Base-by-base conservation (phyloP, 2,113 vertebrate species). In the Ictalurus punctatus region DNA sequence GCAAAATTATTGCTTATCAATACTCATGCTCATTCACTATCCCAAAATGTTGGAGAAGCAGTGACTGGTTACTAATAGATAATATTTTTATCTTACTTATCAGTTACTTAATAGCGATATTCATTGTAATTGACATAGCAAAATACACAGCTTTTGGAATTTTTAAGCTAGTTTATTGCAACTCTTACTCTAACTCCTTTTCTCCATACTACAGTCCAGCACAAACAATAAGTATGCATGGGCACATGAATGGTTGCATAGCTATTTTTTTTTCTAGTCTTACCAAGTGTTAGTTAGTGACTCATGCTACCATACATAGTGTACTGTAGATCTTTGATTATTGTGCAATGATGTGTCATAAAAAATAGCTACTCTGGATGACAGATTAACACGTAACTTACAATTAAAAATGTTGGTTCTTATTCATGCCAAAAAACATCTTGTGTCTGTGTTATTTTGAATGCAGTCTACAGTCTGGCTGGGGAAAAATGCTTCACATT, bases 121-220 rank as follows among this genome's bases (percentile, higher is more conserved):
- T 59, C 3, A 27, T 30, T 87, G 59, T 87, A 69, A 67, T 65
- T 79, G 37, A 23, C 37, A 40, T 37, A 74, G 34, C 81, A 67
- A 83, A 67, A 83, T 78, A 81, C 89, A 73, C 82, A 73, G 19
- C 89, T 86, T 90, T 37, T 37, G 87, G 93, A 93, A 92, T 92
- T 91, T 89, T 91, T 92, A 92, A 92, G 92, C 93, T 90, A 89
- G 89, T 91, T 93, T 91, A 93, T 92, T 90, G 91, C 90, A 93
- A 90, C 88, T 67, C 91, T 94, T 95, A 93, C 93, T 93, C 92
- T 74, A 48, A 59, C 56, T 59, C 30, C 9, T 59, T 17, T 81
- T 56, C 5, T 94, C 92, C 82, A 89, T 91, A 91, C 92, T 93
- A 87, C 92, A 93, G 89, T 94, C 9, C 27, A 78, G 4, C 9